These are phyloP conservation scores for Porites evermanni DNA, from an alignment of 92 coral and sea anemone species.

Conservation along the genomic window DNA sequence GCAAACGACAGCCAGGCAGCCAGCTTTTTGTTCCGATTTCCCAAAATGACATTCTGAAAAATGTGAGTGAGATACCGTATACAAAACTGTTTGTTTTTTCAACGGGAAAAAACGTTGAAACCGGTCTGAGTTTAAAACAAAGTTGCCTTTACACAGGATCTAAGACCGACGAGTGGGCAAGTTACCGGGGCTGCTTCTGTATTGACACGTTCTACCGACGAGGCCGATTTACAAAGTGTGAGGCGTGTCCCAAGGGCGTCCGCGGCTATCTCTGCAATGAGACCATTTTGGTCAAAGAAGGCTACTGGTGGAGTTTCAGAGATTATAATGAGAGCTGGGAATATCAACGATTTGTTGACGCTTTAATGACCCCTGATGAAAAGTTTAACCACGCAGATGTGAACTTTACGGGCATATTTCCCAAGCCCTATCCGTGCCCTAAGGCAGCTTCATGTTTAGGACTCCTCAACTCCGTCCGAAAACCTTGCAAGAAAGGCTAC, in stretches of 20 bases:
- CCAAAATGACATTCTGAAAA: too few species aligned
- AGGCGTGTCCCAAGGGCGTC: slow-evolving; percentile 60
- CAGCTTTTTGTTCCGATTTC: too few species aligned
- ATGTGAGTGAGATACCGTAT: too few species aligned
- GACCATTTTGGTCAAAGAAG: slow-evolving; percentile 72
- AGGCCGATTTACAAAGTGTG: slow-evolving; percentile 65
- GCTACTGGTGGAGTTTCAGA: slow-evolving; percentile 84
- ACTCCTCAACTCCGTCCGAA: slow-evolving; percentile 72
- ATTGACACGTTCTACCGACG: slow-evolving; percentile 76
- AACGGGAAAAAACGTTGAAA: too few species aligned
- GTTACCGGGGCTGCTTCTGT: slow-evolving; percentile 81
- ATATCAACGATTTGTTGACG: slow-evolving; percentile 77
- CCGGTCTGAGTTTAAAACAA: not conserved
- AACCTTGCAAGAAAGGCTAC: slow-evolving; percentile 80
- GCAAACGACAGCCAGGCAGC: too few species aligned
- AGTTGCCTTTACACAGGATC: slow-evolving; percentile 52
- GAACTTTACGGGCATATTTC: slow-evolving; percentile 67
- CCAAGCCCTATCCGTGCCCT: slow-evolving; percentile 84
- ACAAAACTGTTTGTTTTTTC: too few species aligned
- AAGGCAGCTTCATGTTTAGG: slow-evolving; percentile 81
- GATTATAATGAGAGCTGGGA: slow-evolving; percentile 72
- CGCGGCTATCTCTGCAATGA: slow-evolving; percentile 74
- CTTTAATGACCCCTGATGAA: slow-evolving; percentile 68
- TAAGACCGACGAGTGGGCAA: slow-evolving; percentile 73
- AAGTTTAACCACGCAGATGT: slow-evolving; percentile 65